Evolutionary conservation across 2,888 invertebrate genomes (phyloP).

Genomic region (Dione juno): DNA sequence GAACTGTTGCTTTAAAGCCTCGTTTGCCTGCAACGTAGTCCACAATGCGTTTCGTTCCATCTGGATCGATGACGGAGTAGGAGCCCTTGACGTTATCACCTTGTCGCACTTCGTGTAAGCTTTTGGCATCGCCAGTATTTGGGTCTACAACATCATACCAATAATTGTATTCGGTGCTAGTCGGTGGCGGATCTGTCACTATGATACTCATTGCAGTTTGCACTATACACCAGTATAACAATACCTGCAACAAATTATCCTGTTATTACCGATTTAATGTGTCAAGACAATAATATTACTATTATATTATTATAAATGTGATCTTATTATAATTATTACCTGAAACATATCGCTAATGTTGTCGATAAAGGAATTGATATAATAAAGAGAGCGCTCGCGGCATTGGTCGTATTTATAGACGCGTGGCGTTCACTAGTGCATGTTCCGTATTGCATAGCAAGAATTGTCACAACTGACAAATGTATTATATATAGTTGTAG

Average conservation of each 20-base stretch:
- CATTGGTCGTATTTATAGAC: slow-evolving; percentile 70
- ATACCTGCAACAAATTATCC: slow-evolving; percentile 43
- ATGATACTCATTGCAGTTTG: slow-evolving; percentile 63
- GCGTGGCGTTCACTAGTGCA: slow-evolving; percentile 67
- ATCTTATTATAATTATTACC: slow-evolving; percentile 53
- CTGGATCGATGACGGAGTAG: slow-evolving; percentile 74
- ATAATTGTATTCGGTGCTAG: slow-evolving; percentile 71
- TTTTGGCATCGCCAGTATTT: slow-evolving; percentile 74
- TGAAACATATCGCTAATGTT: slow-evolving; percentile 61
- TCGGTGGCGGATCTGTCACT: slow-evolving; percentile 68
- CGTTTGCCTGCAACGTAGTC: slow-evolving; percentile 78
- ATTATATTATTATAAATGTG: slow-evolving; percentile 27
- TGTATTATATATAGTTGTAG: slow-evolving; percentile 9
- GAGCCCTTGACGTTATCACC: slow-evolving; percentile 73
- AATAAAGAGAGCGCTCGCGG: slow-evolving; percentile 55
- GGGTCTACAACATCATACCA: slow-evolving; percentile 82
- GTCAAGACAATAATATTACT: background rate
- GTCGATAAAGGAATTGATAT: slow-evolving; percentile 61
- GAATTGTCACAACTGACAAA: slow-evolving; percentile 49
- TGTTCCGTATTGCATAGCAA: slow-evolving; percentile 59
- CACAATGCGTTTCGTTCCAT: slow-evolving; percentile 74
- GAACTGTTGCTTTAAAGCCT: slow-evolving; percentile 81
- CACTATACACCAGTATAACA: slow-evolving; percentile 54
- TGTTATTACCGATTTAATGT: background rate
- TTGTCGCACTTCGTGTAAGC: slow-evolving; percentile 68